A percentile compares a stretch with the other conserved stretches of the same genome.
phyloP scores from a whole-genome alignment of 2,113 vertebrate genomes.

The Thalassarche chlororhynchos region DNA sequence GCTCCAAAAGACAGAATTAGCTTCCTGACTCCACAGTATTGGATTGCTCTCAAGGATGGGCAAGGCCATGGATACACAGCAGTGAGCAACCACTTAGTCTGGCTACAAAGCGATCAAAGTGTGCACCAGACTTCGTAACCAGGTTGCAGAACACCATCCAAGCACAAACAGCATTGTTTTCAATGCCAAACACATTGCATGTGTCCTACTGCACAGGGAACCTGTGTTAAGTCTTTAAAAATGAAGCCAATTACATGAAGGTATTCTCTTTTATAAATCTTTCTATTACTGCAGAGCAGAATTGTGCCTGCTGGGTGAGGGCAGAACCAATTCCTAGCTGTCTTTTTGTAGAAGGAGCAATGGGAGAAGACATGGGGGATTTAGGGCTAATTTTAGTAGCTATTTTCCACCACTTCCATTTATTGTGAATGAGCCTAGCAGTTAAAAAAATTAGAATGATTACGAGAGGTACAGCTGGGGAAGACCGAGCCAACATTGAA shows the following conservation, averaged over 20 bases:
- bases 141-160: background rate
- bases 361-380: background rate
- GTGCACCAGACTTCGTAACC: accelerated
- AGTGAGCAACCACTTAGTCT: background rate
- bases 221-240: background rate
- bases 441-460: background rate
- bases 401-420: background rate
- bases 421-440: background rate
- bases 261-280: background rate
- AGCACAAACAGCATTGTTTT: background rate
- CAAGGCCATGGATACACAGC: background rate
- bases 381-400: background rate
- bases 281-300: background rate
- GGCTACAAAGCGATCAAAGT: background rate
- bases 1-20: background rate
- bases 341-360: background rate
- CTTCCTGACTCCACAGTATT: background rate
- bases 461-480: background rate
- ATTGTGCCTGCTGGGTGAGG: background rate
- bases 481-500: background rate
- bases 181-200: background rate
- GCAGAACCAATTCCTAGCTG: background rate
- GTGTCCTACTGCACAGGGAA: background rate
- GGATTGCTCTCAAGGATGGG: background rate
- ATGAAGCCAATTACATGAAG: background rate